Conservation (phyloP, 2,888 invertebrate species). For the Drosophila mulleri region DNA sequence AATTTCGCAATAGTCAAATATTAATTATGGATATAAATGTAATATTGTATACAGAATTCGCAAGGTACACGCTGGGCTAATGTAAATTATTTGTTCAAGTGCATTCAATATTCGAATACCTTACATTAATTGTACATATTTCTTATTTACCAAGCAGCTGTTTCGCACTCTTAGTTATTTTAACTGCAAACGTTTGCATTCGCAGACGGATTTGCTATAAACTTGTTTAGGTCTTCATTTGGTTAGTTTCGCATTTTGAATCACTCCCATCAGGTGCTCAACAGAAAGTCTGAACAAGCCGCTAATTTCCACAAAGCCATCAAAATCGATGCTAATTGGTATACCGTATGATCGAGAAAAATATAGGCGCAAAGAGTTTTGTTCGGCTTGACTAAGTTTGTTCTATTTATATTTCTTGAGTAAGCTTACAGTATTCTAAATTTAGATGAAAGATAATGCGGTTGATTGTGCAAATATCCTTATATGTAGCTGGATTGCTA, state of each 20-base stretch:
- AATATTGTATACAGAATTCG: too few relatives aligned
- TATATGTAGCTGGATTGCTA: background rate
- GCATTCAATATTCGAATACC: slow-evolving; percentile 18
- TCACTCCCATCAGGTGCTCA: slow-evolving; percentile 24
- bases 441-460: background rate
- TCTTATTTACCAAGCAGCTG: slow-evolving; percentile 17
- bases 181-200: slow-evolving; percentile 30
- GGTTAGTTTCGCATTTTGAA: slow-evolving; percentile 4
- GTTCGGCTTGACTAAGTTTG: background rate
- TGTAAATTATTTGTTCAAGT: background rate
- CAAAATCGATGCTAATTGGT: slow-evolving; percentile 56
- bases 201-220: background rate
- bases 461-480: background rate
- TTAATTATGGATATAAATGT: too few relatives aligned
- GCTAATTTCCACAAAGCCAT: slow-evolving; percentile 58
- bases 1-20: too few relatives aligned
- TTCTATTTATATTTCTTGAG: slow-evolving; percentile 1
- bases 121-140: background rate
- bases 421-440: background rate
- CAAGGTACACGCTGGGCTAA: background rate
- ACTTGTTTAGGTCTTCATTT: slow-evolving; percentile 12
- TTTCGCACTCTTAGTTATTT: slow-evolving; percentile 26
- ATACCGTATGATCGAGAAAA: slow-evolving; percentile 8
- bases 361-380: background rate
- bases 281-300: slow-evolving; percentile 52